Evolutionary conservation across 2,797 vertebrate genomes (phyloP), one percentile per base, ranked within the genome.

Genomic region (Loris lydekkerianus): DNA sequence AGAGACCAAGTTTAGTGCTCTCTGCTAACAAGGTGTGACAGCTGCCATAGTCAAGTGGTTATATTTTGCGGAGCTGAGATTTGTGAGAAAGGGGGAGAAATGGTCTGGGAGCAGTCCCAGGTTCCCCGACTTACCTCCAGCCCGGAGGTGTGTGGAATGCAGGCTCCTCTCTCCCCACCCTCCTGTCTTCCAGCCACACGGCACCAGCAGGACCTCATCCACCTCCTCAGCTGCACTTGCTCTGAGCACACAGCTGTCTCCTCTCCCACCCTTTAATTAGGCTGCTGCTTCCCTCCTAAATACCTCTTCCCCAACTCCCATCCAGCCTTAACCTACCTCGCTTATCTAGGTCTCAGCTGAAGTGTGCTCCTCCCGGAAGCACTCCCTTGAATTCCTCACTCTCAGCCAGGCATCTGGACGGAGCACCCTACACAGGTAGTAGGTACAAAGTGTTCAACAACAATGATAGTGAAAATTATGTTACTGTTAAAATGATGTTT

Each of bases 341-440:
- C 69, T 65, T 65, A 46, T 11, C 60, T 77, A 82, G 69, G 49
- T 61, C 53, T 53, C 82, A 81, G 69, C n/a, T 81, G 67, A 86
- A 89, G 82, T 3, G 5, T 20, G 21, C 76, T 90, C 82, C 76
- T 82, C 82, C n/a, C 69, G 60, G 67, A 86, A 93, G 83, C 65
- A 29, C 18, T 63, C 69, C 69, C 43, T 13, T 13, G 21, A 90
- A 58, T 82, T 86, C 86, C 81, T 90, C 61, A 65, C 61, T 93
- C 89, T 80, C 58, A 3, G 21, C n/a, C 31, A 61, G 23, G 34
- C 53, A 34, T 92, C 61, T 23, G 63, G 72, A 53, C n/a, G 14
- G 4, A 81, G 70, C 77, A 46, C 53, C 21, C 73, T 65, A 69
- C 80, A 69, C 7, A 15, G 6, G 65, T 20, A 80, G 34, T 43